phyloP scores from a whole-genome alignment of 2,113 vertebrate genomes.

The Centropus bengalensis region DNA sequence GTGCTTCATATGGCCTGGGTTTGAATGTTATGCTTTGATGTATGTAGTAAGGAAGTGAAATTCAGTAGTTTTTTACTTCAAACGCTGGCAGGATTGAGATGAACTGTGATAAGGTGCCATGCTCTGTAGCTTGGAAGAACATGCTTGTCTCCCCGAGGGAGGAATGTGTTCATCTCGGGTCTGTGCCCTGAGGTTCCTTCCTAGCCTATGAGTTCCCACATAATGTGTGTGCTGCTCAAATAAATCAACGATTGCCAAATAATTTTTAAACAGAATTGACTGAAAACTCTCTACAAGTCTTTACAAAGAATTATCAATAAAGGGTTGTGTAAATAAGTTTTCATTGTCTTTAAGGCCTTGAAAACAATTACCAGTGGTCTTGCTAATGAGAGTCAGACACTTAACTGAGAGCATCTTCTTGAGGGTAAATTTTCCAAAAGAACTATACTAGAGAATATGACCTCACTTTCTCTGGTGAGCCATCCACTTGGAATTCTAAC shows the following conservation, averaged over 20 bases:
- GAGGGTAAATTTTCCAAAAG: slow-evolving; percentile 19
- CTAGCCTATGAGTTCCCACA: background rate
- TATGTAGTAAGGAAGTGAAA: background rate
- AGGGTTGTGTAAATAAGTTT: background rate
- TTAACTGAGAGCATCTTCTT: background rate
- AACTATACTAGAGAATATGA: slow-evolving; percentile 53
- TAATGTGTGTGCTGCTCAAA: background rate
- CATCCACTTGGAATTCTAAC: slow-evolving; percentile 61
- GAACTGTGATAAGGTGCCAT: background rate
- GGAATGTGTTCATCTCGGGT: no score
- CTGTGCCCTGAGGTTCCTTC: background rate
- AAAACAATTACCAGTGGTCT: background rate
- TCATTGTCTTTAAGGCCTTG: background rate
- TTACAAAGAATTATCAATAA: background rate
- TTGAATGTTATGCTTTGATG: background rate
- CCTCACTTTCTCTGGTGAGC: slow-evolving; percentile 30
- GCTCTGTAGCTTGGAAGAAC: background rate
- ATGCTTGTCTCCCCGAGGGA: background rate
- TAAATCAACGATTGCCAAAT: background rate
- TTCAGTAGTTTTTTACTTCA: background rate
- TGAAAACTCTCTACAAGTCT: background rate
- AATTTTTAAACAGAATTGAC: background rate
- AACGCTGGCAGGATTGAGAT: background rate
- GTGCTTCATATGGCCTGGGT: background rate
- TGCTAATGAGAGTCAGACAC: background rate